phyloP scores from a whole-genome alignment of 2,888 invertebrate species.

The Lagria hirta region DNA sequence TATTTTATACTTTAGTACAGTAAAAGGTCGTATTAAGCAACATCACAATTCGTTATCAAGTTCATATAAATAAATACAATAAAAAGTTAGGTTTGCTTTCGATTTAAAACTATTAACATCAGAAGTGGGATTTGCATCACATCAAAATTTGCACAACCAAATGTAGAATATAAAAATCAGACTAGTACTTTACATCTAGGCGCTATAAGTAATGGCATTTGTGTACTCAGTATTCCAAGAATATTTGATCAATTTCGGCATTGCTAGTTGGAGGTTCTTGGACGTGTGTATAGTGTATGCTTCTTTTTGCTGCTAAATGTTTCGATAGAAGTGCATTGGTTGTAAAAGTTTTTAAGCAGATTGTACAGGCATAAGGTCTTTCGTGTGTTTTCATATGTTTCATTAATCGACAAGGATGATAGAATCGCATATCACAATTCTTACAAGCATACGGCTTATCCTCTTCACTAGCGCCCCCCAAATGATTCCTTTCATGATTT shows the following conservation, averaged over 20 bases:
- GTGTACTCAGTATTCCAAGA: conserved; percentile 18
- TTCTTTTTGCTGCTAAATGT: conserved; percentile 42
- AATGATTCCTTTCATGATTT: conserved; percentile 43
- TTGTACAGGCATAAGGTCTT: conserved; percentile 39
- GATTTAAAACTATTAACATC: too few relatives aligned
- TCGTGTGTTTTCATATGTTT: conserved; percentile 56
- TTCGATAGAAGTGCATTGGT: conserved; percentile 38
- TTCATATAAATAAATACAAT: too few relatives aligned
- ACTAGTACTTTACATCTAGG: too few relatives aligned
- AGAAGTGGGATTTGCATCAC: too few relatives aligned
- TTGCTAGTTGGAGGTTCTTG: conserved; percentile 10
- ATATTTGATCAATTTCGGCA: conserved; percentile 12
- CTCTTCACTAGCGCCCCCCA: conserved; percentile 29
- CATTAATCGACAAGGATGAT: conserved; percentile 52
- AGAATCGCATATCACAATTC: conserved; percentile 45
- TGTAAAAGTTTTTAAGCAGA: conserved; percentile 43
- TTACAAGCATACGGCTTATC: conserved; percentile 45
- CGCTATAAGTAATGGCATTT: too few relatives aligned
- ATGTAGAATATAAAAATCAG: too few relatives aligned
- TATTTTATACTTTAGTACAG: too few relatives aligned
- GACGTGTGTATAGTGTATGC: conserved; percentile 17
- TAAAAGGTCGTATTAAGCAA: too few relatives aligned
- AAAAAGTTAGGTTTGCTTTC: too few relatives aligned
- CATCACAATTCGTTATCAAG: too few relatives aligned
- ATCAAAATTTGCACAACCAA: too few relatives aligned